Evolutionary conservation across 1,140 invertebrate species (phyloP).

Genomic region (Drosophila bipectinata): DNA sequence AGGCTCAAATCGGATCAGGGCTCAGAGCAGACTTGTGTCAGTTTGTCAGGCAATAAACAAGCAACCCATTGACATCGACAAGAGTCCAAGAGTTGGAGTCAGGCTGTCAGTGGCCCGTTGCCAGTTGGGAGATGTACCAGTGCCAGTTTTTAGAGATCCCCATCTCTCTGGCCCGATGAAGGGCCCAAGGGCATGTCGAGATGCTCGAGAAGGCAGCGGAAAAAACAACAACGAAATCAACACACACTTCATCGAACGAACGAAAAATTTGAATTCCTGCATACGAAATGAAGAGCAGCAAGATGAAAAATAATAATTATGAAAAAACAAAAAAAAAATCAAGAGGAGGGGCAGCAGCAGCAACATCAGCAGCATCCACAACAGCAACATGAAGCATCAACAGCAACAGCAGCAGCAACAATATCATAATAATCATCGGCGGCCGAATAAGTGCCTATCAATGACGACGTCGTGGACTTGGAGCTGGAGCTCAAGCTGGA

Average conservation of each 20-base stretch:
- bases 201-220: slow-evolving; percentile 50
- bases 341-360: slow-evolving; percentile 8
- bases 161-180: slow-evolving; percentile 2
- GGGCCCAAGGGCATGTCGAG: slow-evolving; percentile 66
- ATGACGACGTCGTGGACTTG: slow-evolving; percentile 62
- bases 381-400: slow-evolving; percentile 45
- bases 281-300: slow-evolving; percentile 75
- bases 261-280: slow-evolving; percentile 82
- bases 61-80: slow-evolving; percentile 67
- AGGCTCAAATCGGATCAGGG: slow-evolving; percentile 26
- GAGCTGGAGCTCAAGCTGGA: slow-evolving; percentile 37
- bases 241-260: slow-evolving; percentile 81
- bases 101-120: slow-evolving; percentile 53
- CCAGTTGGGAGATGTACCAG: slow-evolving; percentile 13
- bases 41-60: slow-evolving; percentile 78
- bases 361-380: slow-evolving; percentile 28
- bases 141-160: background rate
- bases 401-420: slow-evolving; percentile 62
- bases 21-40: slow-evolving; percentile 55
- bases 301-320: slow-evolving; percentile 69
- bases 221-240: slow-evolving; percentile 72
- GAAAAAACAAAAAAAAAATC: slow-evolving; percentile 14
- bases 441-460: slow-evolving; percentile 78
- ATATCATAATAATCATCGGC: slow-evolving; percentile 80
- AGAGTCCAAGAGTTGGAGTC: slow-evolving; percentile 33